Percentiles rank a stretch among this genome's conserved stretches.
These are phyloP conservation scores for Lithobius niger DNA, from an alignment of 1,140 invertebrate genomes.

Conservation along the genomic window DNA sequence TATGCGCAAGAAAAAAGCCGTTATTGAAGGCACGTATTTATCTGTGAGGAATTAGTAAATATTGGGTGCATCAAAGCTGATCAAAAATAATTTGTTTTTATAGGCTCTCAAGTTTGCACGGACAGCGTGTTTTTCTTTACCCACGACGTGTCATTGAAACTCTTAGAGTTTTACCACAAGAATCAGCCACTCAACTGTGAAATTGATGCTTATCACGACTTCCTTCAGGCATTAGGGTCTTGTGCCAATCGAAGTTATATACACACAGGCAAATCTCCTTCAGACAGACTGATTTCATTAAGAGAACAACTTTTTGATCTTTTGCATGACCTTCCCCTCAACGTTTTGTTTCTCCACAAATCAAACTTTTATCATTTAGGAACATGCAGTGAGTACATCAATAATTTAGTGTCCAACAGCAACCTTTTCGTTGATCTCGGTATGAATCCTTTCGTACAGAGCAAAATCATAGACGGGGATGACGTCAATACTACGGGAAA, in stretches of 20 bases:
- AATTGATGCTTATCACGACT: conserved; percentile 39
- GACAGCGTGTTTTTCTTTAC: conserved; percentile 37
- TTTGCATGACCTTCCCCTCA: conserved; percentile 25
- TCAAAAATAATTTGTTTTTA: no score
- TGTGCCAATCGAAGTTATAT: conserved; percentile 25
- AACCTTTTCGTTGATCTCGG: conserved; percentile 25
- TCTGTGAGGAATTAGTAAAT: no score
- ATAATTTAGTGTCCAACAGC: conserved; percentile 26
- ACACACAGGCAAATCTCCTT: conserved; percentile 14
- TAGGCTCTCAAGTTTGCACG: conserved; percentile 27
- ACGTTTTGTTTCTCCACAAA: conserved; percentile 29
- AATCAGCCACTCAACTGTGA: conserved; percentile 29
- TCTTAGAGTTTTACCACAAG: conserved; percentile 27
- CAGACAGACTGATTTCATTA: conserved; percentile 24
- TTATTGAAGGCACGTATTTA: conserved; percentile 24
- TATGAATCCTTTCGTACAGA: conserved; percentile 23
- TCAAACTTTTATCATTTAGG: conserved; percentile 38
- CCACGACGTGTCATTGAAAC: conserved; percentile 26
- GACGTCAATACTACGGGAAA: background rate
- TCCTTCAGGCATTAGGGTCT: conserved; percentile 33
- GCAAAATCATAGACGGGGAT: background rate
- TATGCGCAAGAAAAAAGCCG: conserved; percentile 29
- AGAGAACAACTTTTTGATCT: conserved; percentile 19
- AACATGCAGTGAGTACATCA: conserved; percentile 34
- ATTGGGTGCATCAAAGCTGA: no score